Evolutionary conservation across 1,140 invertebrate species (phyloP), one percentile per base, ranked within the genome.

Genomic region (Euschistus heros): DNA sequence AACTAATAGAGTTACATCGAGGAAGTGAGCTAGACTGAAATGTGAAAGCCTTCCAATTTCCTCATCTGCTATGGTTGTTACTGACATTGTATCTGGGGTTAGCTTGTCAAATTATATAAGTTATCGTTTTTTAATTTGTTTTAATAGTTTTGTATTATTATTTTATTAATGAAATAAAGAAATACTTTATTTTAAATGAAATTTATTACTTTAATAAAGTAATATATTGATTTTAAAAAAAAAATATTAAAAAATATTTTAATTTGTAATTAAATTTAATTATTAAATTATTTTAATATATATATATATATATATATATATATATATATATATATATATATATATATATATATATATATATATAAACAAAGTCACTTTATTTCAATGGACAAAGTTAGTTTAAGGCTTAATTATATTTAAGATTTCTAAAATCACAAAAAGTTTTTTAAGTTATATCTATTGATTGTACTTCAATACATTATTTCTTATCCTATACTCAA

Each of bases 321-420:
- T 52, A 52, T 52, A 52, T 52, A 52, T 52, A 52, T 52, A 52
- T 52, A 52, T 52, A 52, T 10, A 18, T 44, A 44, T 44, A 44
- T 44, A 44, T 44, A 44, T 44, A 44, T 44, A 44, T 44, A 44
- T 44, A 44, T 44, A 44, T 44, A 44, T 44, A 10, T 44, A 7
- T 10, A 7, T 10, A 44, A 17, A 44, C 42, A 44, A 44, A 10
- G 17, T 44, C n/a, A n/a, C n/a, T n/a, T n/a, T n/a, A n/a, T n/a
- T n/a, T n/a, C n/a, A n/a, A n/a, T n/a, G n/a, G n/a, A n/a, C n/a
- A n/a, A n/a, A n/a, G n/a, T n/a, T n/a, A n/a, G n/a, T n/a, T n/a
- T n/a, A n/a, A n/a, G n/a, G n/a, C n/a, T n/a, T n/a, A n/a, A n/a
- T n/a, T n/a, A n/a, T n/a, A n/a, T n/a, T n/a, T n/a, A n/a, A n/a